phyloP scores from a whole-genome alignment of 1,140 invertebrate species.

The Oryctes rhinoceros region DNA sequence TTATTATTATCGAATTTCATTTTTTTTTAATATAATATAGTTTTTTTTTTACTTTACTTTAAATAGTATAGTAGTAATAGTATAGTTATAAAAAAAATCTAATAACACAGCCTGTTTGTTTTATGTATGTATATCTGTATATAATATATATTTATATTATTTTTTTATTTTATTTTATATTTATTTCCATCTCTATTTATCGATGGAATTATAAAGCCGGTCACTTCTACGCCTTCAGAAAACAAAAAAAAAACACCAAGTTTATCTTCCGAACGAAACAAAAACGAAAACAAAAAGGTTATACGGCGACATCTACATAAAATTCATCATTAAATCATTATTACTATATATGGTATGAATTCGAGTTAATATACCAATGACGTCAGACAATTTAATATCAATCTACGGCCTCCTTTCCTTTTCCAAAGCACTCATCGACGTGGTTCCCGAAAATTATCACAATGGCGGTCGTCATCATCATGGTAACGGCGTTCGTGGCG shows the following conservation, averaged over 20 bases:
- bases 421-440: too few relatives aligned
- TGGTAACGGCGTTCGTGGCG: neutral
- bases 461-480: neutral
- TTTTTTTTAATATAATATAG: neutral
- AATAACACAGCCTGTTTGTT: conserved; percentile 31
- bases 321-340: neutral
- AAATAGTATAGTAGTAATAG: conserved; percentile 23
- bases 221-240: neutral
- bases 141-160: conserved; percentile 4
- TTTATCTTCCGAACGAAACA: neutral
- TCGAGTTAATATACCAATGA: neutral
- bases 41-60: conserved; percentile 7
- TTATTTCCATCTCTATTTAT: conserved; percentile 9
- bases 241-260: neutral
- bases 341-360: conserved; percentile 7
- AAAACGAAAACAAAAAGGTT: too few relatives aligned
- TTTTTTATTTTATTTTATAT: neutral
- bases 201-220: neutral
- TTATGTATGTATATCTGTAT: conserved; percentile 11
- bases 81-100: conserved; percentile 11
- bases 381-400: neutral
- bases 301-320: conserved; percentile 5
- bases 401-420: neutral
- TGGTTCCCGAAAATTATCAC: neutral
- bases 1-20: neutral